A percentile compares a stretch with the other conserved stretches of the same genome.
Evolutionary conservation across 2,888 invertebrate genomes (phyloP).

Genomic region (Psylliodes chrysocephalus): DNA sequence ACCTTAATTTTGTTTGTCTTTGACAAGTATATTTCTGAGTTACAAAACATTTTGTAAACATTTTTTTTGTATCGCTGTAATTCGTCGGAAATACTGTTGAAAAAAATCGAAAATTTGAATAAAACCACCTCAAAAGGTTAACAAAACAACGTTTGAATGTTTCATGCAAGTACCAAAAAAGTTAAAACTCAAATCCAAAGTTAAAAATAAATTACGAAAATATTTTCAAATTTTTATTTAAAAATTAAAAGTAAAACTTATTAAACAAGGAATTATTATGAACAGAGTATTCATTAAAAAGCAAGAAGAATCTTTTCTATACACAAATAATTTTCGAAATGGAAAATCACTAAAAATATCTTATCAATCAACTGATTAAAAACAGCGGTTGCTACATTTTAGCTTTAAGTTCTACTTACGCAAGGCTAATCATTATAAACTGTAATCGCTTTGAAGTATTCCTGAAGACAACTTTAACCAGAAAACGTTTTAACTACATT

Average conservation of each 20-base stretch:
- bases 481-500: too few relatives aligned
- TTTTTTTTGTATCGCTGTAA: too few relatives aligned
- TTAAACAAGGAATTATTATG: neutral
- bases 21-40: too few relatives aligned
- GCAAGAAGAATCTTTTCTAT: neutral
- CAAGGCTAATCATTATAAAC: neutral
- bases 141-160: neutral
- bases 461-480: neutral
- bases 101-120: too few relatives aligned
- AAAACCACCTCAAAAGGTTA: neutral
- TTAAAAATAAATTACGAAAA: neutral
- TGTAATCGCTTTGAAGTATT: neutral
- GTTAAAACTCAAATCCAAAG: slow-evolving; percentile 11
- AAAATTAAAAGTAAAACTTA: slow-evolving; percentile 1
- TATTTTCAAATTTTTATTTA: neutral
- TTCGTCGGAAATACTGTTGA: too few relatives aligned
- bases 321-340: neutral
- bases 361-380: slow-evolving; percentile 28
- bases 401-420: slow-evolving; percentile 26
- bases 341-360: neutral
- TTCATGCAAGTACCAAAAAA: slow-evolving; percentile 1
- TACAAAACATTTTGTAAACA: too few relatives aligned
- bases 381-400: slow-evolving; percentile 26
- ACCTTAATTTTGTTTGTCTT: too few relatives aligned
- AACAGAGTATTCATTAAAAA: neutral